These are phyloP conservation scores for Muscina levida DNA, from an alignment of 2,888 invertebrate species.

Conservation along the genomic window DNA sequence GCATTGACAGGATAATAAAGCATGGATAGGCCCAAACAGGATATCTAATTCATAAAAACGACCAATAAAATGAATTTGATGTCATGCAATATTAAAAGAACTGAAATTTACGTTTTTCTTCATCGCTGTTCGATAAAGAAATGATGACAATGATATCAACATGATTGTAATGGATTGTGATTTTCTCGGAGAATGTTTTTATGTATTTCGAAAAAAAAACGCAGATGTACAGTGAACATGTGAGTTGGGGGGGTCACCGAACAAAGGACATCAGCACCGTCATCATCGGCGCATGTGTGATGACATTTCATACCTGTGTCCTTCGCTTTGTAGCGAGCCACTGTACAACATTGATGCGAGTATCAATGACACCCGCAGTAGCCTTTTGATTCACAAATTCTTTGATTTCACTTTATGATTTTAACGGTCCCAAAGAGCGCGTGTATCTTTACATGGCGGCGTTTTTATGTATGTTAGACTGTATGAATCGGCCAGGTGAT, in stretches of 20 bases:
- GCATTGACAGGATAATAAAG: conserved; percentile 77
- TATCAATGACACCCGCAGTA: conserved; percentile 30
- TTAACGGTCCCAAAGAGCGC: conserved; percentile 61
- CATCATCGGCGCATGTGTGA: neutral
- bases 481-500: conserved; percentile 75
- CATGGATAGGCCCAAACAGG: conserved; percentile 75
- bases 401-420: conserved; percentile 15
- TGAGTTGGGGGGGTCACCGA: neutral
- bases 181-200: neutral
- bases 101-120: neutral
- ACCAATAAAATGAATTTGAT: conserved; percentile 58
- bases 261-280: conserved; percentile 20
- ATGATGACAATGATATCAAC: conserved; percentile 28
- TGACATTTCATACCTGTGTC: conserved; percentile 32
- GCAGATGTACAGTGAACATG: conserved; percentile 48
- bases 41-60: conserved; percentile 45
- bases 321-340: neutral
- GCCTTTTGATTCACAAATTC: conserved; percentile 1
- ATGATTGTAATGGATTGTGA: conserved; percentile 12
- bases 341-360: neutral
- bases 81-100: conserved; percentile 21
- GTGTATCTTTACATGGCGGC: conserved; percentile 55
- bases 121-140: neutral
- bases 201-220: conserved; percentile 23
- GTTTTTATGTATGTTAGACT: conserved; percentile 39